Percentiles rank a stretch among this genome's conserved stretches.
These are phyloP conservation scores for Acanthisitta chloris DNA, from an alignment of 2,113 vertebrate genomes.

Conservation along the genomic window DNA sequence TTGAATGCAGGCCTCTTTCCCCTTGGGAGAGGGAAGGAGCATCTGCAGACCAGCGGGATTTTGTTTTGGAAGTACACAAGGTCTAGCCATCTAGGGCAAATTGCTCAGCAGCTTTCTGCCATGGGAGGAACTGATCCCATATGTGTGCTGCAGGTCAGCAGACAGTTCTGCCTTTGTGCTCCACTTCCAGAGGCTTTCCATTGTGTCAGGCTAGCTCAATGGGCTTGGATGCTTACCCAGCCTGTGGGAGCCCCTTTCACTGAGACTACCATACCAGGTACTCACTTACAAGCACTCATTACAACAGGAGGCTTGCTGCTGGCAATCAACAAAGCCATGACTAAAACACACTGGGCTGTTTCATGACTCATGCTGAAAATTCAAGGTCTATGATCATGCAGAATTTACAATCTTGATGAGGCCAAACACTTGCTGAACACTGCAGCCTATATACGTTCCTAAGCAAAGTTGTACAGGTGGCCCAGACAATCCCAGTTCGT, in stretches of 20 bases:
- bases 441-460: not conserved
- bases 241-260: not conserved
- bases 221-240: not conserved
- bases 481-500: not conserved
- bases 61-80: not conserved
- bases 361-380: not conserved
- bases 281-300: accelerated
- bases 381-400: not conserved
- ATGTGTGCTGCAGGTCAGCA: not conserved
- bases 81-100: not conserved
- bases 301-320: accelerated
- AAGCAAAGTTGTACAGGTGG: not conserved
- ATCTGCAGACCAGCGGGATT: not conserved
- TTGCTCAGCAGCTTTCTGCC: not conserved
- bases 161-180: not conserved
- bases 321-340: not conserved
- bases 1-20: not conserved
- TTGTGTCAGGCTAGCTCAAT: accelerated
- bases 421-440: not conserved
- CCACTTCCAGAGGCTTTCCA: not conserved
- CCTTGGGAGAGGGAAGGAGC: not conserved
- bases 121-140: accelerated
- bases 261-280: not conserved
- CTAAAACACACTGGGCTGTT: not conserved
- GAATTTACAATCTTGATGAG: not conserved